Base-by-base conservation (phyloP, 2,888 invertebrate species). In the Eupithecia vulgata region DNA sequence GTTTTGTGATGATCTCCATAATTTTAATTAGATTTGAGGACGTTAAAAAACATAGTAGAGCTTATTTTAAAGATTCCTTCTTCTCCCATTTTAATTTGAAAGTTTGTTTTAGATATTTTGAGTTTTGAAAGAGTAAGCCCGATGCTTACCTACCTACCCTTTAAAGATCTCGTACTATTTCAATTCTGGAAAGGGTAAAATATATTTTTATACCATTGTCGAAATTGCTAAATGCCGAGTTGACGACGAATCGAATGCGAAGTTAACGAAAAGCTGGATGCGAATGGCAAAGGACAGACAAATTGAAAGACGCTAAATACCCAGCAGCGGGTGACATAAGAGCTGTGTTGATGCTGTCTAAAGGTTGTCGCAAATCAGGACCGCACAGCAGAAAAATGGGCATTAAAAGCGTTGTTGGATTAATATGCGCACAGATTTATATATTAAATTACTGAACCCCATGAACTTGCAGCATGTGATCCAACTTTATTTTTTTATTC, bases 401-500 rank as follows among this genome's bases (percentile, higher is more conserved):
- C 30, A 30, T 30, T 30, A 30, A 30, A 30, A 3, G 30, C 30
- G 30, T 1, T 30, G 30, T 30, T 30, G 4, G 30, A 30, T 30
- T 30, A 30, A 3, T 30, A 1, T 30, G 30, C 30, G 30, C 30
- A 30, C 2, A 30, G 30, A 30, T 30, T 4, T 30, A 30, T 15
- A 42, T 15, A 42, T 42, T 3, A 15, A 42, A 42, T 42, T 21
- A 67, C 42, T 68, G 67, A 34, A 57, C 75, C 0, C 91, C 91
- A 68, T 92, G 92, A 0, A 80, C 85, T 17, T 85, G 79, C 0
- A 78, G 78, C 68, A 90, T 79, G 75, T 92, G 92, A 40, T 84
- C 84, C 45, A 86, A 83, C 59, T 88, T 89, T 52, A 81, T 83
- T 6, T 83, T 84, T 57, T 87, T 87, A 67, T 87, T 86, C 5